Evolutionary conservation across 1,140 invertebrate species (phyloP).

Genomic region (Babylonia areolata): DNA sequence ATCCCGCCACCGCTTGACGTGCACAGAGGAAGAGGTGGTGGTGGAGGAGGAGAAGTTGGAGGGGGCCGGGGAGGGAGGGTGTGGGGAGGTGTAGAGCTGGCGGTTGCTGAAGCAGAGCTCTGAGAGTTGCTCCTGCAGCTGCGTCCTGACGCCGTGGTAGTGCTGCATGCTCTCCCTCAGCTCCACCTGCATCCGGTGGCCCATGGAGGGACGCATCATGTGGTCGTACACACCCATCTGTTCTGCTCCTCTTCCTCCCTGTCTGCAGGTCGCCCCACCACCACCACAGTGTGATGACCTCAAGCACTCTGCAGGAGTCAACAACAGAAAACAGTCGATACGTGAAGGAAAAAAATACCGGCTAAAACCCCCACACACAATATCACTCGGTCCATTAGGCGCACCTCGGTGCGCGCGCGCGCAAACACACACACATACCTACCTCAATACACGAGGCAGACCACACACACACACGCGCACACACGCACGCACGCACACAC

Average conservation of each 20-base stretch:
- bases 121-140: constrained; percentile 14
- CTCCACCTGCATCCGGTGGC: constrained; percentile 29
- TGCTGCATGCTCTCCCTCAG: constrained; percentile 18
- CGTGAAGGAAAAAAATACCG: no score
- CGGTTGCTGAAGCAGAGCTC: background rate
- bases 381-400: no score
- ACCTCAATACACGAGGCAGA: no score
- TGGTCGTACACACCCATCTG: constrained; percentile 18
- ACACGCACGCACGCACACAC: no score
- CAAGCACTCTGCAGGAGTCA: no score
- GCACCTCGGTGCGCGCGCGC: no score
- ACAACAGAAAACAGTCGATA: background rate
- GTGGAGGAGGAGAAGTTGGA: background rate
- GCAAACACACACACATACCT: no score
- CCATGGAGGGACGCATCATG: constrained; percentile 1
- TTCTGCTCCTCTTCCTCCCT: background rate
- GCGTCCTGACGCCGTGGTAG: background rate
- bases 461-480: no score
- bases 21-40: background rate
- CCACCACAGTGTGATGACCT: no score
- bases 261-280: no score
- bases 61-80: background rate
- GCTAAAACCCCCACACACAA: no score
- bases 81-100: constrained; percentile 1
- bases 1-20: background rate